Conservation (phyloP, 2,113 vertebrate species). For the Lepisosteus oculatus region DNA sequence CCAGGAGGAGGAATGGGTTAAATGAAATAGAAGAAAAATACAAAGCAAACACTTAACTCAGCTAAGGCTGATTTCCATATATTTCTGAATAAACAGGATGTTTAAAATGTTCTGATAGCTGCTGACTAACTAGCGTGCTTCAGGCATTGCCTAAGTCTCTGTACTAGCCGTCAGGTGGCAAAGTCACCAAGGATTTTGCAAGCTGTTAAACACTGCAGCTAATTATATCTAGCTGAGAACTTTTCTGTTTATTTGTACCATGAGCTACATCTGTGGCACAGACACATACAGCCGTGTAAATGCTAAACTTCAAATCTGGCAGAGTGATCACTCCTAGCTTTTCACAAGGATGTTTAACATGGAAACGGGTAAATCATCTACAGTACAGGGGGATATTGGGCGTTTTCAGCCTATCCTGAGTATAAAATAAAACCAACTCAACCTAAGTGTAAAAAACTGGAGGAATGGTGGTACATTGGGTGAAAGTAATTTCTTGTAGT, state of each 20-base stretch:
- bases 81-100: slow-evolving; percentile 2
- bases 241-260: background rate
- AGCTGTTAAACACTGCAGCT: slow-evolving; percentile 25
- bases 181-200: slow-evolving; percentile 28
- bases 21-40: background rate
- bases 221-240: slow-evolving; percentile 1
- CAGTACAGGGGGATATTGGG: no score
- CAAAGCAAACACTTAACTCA: slow-evolving; percentile 21
- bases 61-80: background rate
- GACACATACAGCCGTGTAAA: background rate
- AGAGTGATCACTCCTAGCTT: no score
- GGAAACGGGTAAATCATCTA: no score
- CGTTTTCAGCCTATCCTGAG: no score
- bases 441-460: no score
- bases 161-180: slow-evolving; percentile 24
- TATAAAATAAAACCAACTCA: no score
- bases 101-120: slow-evolving; percentile 21
- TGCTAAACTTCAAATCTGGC: no score
- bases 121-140: slow-evolving; percentile 31
- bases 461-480: background rate
- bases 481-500: background rate
- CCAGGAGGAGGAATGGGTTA: background rate
- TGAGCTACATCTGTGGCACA: background rate
- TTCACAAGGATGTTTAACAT: no score
- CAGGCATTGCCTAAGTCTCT: slow-evolving; percentile 25